Conservation (phyloP, 2,113 vertebrate genomes). For the Stictonetta naevosa region DNA sequence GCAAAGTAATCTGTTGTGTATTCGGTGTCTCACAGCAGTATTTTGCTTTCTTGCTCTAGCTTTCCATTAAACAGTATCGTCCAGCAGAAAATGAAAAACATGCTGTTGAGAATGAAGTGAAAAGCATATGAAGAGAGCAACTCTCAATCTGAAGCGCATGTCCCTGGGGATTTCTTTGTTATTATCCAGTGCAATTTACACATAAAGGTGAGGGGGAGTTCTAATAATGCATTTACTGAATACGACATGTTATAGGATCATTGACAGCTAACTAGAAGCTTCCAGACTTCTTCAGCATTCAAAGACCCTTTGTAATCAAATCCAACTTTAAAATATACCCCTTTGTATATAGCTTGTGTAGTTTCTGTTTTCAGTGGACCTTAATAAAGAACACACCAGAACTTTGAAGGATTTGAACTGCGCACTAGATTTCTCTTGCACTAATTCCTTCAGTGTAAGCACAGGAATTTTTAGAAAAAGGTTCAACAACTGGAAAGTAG, state of each 20-base stretch:
- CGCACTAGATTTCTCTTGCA: not conserved
- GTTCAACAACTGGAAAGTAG: not conserved
- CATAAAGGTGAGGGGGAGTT: not conserved
- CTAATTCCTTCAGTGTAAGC: not conserved
- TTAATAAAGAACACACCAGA: not conserved
- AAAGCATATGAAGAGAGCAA: not conserved
- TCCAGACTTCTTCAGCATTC: not conserved
- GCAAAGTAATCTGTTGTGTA: not conserved
- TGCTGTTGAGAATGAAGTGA: not conserved
- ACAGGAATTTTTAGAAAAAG: not conserved
- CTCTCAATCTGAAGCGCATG: not conserved
- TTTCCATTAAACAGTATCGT: not conserved
- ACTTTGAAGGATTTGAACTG: not conserved
- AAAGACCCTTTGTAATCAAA: not conserved
- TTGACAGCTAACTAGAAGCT: slow-evolving; percentile 19
- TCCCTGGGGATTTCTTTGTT: not conserved
- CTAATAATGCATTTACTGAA: not conserved
- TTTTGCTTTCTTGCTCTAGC: not conserved
- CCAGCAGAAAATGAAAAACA: not conserved
- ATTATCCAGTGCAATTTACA: not conserved
- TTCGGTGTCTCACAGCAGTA: not conserved
- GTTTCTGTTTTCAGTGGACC: not conserved
- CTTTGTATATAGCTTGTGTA: not conserved
- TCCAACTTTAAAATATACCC: not conserved
- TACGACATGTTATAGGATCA: not conserved